Base-by-base conservation (phyloP, 2,888 invertebrate species). In the Biston stratarius region DNA sequence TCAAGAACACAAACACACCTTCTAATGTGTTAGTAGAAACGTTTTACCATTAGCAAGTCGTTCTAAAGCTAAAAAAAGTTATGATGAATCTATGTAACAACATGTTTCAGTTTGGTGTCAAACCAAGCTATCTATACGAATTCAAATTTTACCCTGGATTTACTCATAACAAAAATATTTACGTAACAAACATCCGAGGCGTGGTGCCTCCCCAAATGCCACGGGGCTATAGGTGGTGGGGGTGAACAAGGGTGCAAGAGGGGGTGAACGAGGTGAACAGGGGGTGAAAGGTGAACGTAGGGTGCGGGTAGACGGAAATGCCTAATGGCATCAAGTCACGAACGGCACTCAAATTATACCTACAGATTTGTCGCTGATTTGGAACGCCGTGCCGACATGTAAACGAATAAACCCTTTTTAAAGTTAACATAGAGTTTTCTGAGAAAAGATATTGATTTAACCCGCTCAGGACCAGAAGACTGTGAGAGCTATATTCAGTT, bases 311-410 rank as follows among this genome's bases (percentile, higher is more conserved):
- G 91, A 62, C 67, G 67, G 90, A 90, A 87, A 83, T 81, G 73
- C 83, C 82, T 93, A 93, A 93, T 92, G 89, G 90, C 74, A 73
- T 74, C 80, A 68, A 88, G 92, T 90, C 93, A 93, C 93, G 93
- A 88, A 87, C 78, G 66, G 78, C 83, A 82, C 84, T 83, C 85
- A 86, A 87, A 86, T 86, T 85, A 84, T 71, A 70, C 73, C 60
- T 36, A 61, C n/a, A 40, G 40, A n/a, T 6, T 45, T 56, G 67
- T 44, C 67, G 63, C 63, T 63, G 15, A 60, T 51, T 60, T 44
- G 42, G 51, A 64, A 47, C 63, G 44, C n/a, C 59, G 12, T 40
- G 56, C 24, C 15, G n/a, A n/a, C 8, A 12, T 56, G 55, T 33
- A 44, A 58, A 55, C n/a, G 42, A 42, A 53, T 53, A 38, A 12